Conservation (phyloP, 2,113 vertebrate species). For the Phrynosoma blainvillii region DNA sequence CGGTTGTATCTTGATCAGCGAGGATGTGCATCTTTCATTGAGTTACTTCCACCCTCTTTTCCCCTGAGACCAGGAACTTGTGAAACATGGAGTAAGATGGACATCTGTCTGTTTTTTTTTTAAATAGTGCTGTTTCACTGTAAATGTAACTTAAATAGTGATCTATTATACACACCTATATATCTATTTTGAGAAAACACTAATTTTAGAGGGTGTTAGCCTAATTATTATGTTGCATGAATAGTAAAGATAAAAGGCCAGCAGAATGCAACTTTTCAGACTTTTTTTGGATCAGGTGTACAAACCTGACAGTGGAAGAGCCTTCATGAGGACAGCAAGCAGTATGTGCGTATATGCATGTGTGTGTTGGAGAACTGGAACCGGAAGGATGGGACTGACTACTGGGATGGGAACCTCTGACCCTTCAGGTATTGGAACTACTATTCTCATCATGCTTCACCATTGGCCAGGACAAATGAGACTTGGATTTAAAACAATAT, state of each 20-base stretch:
- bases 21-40: neutral
- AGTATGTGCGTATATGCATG: neutral
- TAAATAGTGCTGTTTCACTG: conserved; percentile 24
- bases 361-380: neutral
- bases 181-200: conserved; percentile 35
- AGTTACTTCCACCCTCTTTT: neutral
- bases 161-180: conserved; percentile 4
- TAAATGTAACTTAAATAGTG: neutral
- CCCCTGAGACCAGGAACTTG: neutral
- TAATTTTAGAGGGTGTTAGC: conserved; percentile 45
- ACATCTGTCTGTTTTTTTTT: neutral
- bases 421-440: neutral
- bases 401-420: neutral
- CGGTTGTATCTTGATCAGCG: neutral
- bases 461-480: neutral
- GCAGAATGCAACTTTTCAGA: conserved; percentile 12
- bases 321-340: neutral
- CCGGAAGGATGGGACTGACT: neutral
- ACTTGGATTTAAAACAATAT: neutral
- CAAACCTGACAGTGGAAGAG: rapidly evolving
- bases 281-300: neutral
- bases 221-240: conserved; percentile 42
- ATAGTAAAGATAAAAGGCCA: conserved; percentile 4
- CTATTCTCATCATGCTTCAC: neutral
- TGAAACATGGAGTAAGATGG: neutral